Evolutionary conservation across 2,113 vertebrate species (phyloP).

Genomic region (Rhabdornis inornatus): DNA sequence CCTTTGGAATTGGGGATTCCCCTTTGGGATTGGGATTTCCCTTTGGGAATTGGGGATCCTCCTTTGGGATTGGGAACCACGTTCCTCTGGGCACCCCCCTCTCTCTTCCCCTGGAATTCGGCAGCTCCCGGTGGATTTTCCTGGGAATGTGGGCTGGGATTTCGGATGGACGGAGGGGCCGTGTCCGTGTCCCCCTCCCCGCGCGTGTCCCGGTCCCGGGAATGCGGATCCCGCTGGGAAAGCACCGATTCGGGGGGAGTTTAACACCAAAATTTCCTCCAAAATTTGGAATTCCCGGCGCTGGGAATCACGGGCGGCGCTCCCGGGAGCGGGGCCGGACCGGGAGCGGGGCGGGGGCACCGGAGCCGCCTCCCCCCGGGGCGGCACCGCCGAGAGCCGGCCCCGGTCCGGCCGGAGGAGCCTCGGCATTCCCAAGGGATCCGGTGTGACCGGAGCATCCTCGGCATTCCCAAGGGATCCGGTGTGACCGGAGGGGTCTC

Average conservation of each 20-base stretch:
- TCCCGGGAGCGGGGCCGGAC: not conserved
- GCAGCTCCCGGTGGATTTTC: not conserved
- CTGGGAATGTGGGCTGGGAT: not conserved
- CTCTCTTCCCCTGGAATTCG: no score
- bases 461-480: not conserved
- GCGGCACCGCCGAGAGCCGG: not conserved
- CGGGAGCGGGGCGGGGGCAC: not conserved
- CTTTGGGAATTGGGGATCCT: not conserved
- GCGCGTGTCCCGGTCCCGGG: not conserved
- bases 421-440: not conserved
- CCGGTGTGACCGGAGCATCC: not conserved
- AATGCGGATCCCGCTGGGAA: not conserved
- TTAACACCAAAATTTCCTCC: not conserved
- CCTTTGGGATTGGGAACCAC: not conserved
- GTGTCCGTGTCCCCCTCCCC: not conserved
- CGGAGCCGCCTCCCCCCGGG: not conserved
- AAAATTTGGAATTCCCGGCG: not conserved
- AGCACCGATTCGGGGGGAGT: accelerated
- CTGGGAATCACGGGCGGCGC: not conserved
- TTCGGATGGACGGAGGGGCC: not conserved
- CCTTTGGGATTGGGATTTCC: not conserved
- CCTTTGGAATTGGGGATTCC: not conserved
- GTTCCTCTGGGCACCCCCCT: not conserved
- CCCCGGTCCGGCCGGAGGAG: not conserved
- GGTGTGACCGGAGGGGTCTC: no score